A percentile compares a stretch with the other conserved stretches of the same genome.
Evolutionary conservation across 1,140 invertebrate genomes (phyloP).

Genomic region (Apis cerana): DNA sequence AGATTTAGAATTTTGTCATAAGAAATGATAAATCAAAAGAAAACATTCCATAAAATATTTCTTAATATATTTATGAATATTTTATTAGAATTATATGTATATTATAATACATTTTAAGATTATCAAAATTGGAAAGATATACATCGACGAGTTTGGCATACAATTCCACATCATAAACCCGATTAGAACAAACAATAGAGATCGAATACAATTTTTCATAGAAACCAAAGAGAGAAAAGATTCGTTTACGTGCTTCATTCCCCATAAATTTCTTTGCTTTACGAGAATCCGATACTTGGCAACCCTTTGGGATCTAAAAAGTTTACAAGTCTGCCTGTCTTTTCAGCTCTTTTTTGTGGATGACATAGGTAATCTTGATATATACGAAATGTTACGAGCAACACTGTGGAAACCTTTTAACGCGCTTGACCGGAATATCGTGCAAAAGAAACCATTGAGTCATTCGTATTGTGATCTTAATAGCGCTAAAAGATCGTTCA

Average conservation of each 20-base stretch:
- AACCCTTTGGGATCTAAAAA: background rate
- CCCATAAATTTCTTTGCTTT: constrained; percentile 10
- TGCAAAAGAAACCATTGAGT: background rate
- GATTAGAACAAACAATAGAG: too few relatives aligned
- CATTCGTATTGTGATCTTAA: constrained; percentile 4
- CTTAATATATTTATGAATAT: too few relatives aligned
- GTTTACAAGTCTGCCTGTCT: constrained; percentile 9
- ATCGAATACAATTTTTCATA: too few relatives aligned
- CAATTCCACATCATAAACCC: too few relatives aligned
- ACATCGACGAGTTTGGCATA: too few relatives aligned
- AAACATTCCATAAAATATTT: too few relatives aligned
- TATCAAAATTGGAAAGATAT: too few relatives aligned
- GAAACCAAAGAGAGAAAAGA: background rate
- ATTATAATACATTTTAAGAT: too few relatives aligned
- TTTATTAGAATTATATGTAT: too few relatives aligned
- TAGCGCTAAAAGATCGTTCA: background rate
- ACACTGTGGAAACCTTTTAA: background rate
- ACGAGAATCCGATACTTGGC: background rate
- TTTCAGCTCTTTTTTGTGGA: background rate
- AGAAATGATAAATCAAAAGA: too few relatives aligned
- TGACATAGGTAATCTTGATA: constrained; percentile 23
- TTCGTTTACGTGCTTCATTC: background rate
- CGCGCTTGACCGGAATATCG: background rate
- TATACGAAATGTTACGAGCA: constrained; percentile 7
- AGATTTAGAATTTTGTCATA: too few relatives aligned